Evolutionary conservation across 2,888 invertebrate genomes (phyloP).

Genomic region (Tenodera sinensis): DNA sequence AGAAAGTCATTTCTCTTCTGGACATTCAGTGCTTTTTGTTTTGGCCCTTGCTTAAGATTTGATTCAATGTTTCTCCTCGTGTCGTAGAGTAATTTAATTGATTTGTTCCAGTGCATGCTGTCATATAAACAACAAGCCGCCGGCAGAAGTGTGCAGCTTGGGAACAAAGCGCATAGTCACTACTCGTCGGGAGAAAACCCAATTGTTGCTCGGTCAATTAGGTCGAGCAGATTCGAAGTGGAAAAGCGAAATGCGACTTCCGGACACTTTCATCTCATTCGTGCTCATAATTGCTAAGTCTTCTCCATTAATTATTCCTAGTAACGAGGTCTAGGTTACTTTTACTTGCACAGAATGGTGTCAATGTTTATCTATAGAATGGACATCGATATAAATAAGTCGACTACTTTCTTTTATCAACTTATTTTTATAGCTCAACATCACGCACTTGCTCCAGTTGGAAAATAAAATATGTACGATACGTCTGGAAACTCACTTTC

Average conservation of each 20-base stretch:
- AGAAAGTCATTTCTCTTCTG: no score
- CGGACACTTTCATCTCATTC: neutral
- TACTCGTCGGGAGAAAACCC: no score
- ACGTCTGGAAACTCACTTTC: neutral
- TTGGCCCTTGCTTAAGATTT: no score
- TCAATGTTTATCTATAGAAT: neutral
- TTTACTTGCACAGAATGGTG: neutral
- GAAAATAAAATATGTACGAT: no score
- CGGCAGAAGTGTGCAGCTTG: no score
- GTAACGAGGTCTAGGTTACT: neutral
- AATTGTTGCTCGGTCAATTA: neutral
- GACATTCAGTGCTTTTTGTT: no score
- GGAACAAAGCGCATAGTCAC: no score
- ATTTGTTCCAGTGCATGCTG: no score
- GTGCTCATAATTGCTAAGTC: neutral
- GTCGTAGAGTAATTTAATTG: no score
- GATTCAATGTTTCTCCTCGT: no score
- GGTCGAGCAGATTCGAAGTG: neutral
- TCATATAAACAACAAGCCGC: no score
- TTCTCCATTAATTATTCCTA: neutral
- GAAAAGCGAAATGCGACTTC: neutral
- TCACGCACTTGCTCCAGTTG: neutral
- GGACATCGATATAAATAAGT: neutral
- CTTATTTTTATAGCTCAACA: neutral
- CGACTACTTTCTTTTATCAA: neutral